Evolutionary conservation across 2,888 invertebrate genomes (phyloP).

Genomic region (Belgica antarctica): DNA sequence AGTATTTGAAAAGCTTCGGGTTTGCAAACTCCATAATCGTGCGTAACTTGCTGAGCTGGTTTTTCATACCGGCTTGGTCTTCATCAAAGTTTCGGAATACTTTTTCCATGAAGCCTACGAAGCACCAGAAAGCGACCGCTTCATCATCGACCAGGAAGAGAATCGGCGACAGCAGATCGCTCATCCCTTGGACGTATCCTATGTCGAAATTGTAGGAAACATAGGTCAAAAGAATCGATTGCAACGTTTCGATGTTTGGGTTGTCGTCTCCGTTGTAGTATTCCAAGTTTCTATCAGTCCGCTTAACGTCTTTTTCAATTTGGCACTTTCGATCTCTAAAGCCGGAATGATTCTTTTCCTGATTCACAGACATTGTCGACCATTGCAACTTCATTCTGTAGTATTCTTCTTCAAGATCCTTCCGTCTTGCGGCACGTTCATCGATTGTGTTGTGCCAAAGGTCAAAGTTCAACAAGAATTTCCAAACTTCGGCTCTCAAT

Average conservation of each 20-base stretch:
- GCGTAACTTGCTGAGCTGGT: slow-evolving; percentile 81
- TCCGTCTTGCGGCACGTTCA: slow-evolving; percentile 68
- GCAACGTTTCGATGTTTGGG: slow-evolving; percentile 76
- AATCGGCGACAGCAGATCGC: slow-evolving; percentile 91
- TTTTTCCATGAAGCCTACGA: slow-evolving; percentile 95
- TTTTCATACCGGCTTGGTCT: slow-evolving; percentile 95
- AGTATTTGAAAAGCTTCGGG: slow-evolving; percentile 80
- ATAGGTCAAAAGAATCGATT: slow-evolving; percentile 96
- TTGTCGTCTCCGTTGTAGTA: slow-evolving; percentile 94
- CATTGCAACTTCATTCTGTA: slow-evolving; percentile 96
- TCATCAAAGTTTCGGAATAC: slow-evolving; percentile 92
- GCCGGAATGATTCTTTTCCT: slow-evolving; percentile 83
- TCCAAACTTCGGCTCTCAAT: slow-evolving; percentile 86
- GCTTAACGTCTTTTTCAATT: slow-evolving; percentile 95
- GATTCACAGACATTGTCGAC: slow-evolving; percentile 82
- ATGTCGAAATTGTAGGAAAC: slow-evolving; percentile 93
- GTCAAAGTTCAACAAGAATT: slow-evolving; percentile 85
- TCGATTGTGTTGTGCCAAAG: slow-evolving; percentile 77
- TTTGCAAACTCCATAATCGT: slow-evolving; percentile 77
- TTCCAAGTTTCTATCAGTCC: slow-evolving; percentile 87
- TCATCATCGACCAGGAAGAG: slow-evolving; percentile 86
- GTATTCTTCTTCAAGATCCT: slow-evolving; percentile 79
- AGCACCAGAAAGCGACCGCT: slow-evolving; percentile 97
- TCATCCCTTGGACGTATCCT: slow-evolving; percentile 85
- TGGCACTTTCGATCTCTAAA: slow-evolving; percentile 88